These are phyloP conservation scores for Spodoptera frugiperda DNA, from an alignment of 1,140 invertebrate genomes.

Conservation along the genomic window DNA sequence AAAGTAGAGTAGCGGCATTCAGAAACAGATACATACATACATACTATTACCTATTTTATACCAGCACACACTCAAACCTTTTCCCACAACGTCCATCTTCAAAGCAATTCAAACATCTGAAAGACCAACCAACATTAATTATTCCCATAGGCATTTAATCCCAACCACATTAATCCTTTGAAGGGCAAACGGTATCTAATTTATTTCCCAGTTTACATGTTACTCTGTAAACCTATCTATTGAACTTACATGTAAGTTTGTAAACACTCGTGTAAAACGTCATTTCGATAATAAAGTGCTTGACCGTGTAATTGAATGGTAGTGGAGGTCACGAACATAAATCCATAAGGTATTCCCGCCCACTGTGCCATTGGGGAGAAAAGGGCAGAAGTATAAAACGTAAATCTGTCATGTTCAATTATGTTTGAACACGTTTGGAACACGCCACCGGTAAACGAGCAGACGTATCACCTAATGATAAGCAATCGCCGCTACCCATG, in stretches of 20 bases:
- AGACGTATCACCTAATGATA: no score
- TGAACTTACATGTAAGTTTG: background rate
- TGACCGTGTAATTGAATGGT: slow-evolving; percentile 42
- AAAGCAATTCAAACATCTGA: no score
- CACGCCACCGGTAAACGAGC: no score
- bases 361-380: background rate
- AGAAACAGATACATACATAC: no score
- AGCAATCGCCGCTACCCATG: no score
- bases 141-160: background rate
- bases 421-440: no score
- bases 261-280: slow-evolving; percentile 36
- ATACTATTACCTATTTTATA: no score
- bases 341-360: slow-evolving; percentile 25
- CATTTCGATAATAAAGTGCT: slow-evolving; percentile 27
- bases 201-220: slow-evolving; percentile 12
- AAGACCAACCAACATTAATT: no score
- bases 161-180: slow-evolving; percentile 8
- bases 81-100: no score
- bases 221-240: slow-evolving; percentile 23
- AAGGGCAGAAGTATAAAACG: background rate
- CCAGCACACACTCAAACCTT: no score
- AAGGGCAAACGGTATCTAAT: background rate
- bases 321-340: slow-evolving; percentile 30
- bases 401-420: no score
- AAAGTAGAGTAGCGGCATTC: no score